Evolutionary conservation across 2,888 invertebrate genomes (phyloP), one percentile per base, ranked within the genome.

Genomic region (Drosophila macrospina): DNA sequence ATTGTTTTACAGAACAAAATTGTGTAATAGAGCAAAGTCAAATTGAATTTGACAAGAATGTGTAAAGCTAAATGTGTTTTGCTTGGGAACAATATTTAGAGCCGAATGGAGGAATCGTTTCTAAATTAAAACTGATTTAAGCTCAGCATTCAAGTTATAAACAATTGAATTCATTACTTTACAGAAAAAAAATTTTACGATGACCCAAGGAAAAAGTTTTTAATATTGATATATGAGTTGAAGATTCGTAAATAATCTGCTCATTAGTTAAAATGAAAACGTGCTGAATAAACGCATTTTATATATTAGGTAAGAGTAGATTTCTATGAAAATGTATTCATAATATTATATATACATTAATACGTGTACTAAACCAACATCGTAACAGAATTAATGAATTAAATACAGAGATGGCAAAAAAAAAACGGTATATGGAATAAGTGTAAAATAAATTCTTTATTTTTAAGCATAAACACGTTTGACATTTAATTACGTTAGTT

Each of bases 11-110:
- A 57, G 54, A 13, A 2, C 36, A 16, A 74, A 80, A 55, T 47
- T 83, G 80, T 62, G 72, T 82, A 82, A 82, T 71, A 75, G 69
- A 73, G 73, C 73, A 50, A 62, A 64, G 48, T 66, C 56, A 74
- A 86, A 83, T 79, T 84, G 62, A 86, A 80, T 83, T 83, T 84
- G 47, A 66, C 45, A 48, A 70, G 69, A 70, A 78, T 73, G 70
- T 63, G 54, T 62, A 77, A 74, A 59, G 59, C 42, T 16, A 64
- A 59, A 51, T 56, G 61, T 51, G 45, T 36, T 71, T 42, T 54
- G 56, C 36, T 42, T 54, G 32, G 24, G n/a, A 42, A 61, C 26
- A 3, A 13, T 26, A 52, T 42, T n/a, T 10, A 20, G 5, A 36
- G 45, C 6, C 24, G 28, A 36, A 57, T 51, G 36, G 41, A 45